Base-by-base conservation (phyloP, 1,140 invertebrate genomes). In the Oryzaephilus surinamensis region DNA sequence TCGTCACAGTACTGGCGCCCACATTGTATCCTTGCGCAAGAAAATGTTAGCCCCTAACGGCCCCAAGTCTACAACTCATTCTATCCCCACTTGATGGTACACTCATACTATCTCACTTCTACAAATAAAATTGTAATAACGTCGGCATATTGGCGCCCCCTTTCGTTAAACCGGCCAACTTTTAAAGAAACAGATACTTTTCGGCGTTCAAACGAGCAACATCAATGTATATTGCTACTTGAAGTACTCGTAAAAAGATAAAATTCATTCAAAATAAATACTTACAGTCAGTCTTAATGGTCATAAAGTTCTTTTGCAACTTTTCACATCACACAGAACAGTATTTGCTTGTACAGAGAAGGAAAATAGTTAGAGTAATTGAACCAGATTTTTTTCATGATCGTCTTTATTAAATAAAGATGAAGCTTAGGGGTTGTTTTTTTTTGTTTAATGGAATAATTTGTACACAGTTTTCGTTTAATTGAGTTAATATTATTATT, bases 1-100 rank as follows among this genome's bases (percentile, higher is more conserved):
- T 55, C 54, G 57, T 61, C 53, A 55, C 52, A 46, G 51, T 44
- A 40, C 35, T 36, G 50, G 51, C 55, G 57, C 52, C 59, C 51
- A 54, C 54, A 50, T 35, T 41, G 44, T 24, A 51, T 41, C 38
- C 50, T 51, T 60, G 55, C 58, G 57, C 54, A 58, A 52, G 51
- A 34, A 51, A 47, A 49, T 32, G 41, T 34, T 53, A 40, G 45
- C 50, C 55, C 49, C 46, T 45, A 48, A 50, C 43, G 35, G 29
- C 34, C 35, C 48, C 16, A 33, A 28, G 21, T 44, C 38, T 39
- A 34, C 50, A 51, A 51, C 45, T 43, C 51, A 38, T 35, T 16
- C 26, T 37, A 4, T 6, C 24, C 21, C 43, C 41, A 12, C 54
- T 46, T 32, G n/a, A n/a, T 43, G 33, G 51, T 37, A 15, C 31